A percentile compares a stretch with the other conserved stretches of the same genome.
Evolutionary conservation across 2,797 vertebrate genomes (phyloP).

Genomic region (Enoplosus armatus): DNA sequence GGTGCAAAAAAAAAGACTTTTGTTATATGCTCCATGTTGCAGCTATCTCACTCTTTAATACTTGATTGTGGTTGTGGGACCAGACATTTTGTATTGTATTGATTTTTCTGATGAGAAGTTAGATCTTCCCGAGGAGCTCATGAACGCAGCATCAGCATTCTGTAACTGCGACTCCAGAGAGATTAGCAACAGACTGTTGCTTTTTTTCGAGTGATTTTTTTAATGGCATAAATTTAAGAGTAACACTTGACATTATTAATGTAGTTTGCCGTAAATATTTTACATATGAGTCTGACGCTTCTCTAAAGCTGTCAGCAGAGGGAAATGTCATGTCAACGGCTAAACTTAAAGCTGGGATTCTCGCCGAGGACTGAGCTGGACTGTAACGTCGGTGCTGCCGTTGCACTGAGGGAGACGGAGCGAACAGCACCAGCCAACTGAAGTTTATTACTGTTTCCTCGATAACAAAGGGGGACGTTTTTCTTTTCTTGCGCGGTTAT

Average conservation of each 20-base stretch:
- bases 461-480: constrained; percentile 56
- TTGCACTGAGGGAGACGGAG: constrained; percentile 35
- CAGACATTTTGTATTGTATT: background rate
- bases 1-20: background rate
- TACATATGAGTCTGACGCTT: background rate
- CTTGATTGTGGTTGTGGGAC: background rate
- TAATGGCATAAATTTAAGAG: background rate
- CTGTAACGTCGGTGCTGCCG: constrained; percentile 22
- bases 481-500: background rate
- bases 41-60: background rate
- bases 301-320: constrained; percentile 31
- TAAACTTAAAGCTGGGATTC: constrained; percentile 34
- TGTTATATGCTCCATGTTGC: background rate
- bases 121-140: background rate
- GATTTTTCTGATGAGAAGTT: accelerated
- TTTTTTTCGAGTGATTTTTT: constrained; percentile 19
- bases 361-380: constrained; percentile 1
- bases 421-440: constrained; percentile 40
- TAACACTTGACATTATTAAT: background rate
- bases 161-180: constrained; percentile 33
- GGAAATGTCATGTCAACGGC: constrained; percentile 73
- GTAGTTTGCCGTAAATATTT: background rate
- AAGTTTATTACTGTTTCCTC: constrained; percentile 73
- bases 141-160: constrained; percentile 53
- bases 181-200: constrained; percentile 68